A percentile compares a stretch with the other conserved stretches of the same genome.
phyloP scores from a whole-genome alignment of 2,888 invertebrate species.

The Stenoptilia bipunctidactyla region DNA sequence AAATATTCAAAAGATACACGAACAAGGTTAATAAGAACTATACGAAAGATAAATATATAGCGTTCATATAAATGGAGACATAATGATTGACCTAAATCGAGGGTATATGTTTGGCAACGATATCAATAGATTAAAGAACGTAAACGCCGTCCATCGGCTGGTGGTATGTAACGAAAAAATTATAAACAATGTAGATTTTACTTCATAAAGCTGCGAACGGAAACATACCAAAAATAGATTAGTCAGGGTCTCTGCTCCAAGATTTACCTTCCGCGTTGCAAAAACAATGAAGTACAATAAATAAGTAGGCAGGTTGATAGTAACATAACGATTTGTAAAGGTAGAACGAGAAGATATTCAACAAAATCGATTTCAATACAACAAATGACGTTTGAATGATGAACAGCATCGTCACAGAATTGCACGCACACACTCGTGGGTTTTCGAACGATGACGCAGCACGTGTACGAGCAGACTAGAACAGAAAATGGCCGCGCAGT shows the following conservation, averaged over 20 bases:
- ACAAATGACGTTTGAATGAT: not conserved
- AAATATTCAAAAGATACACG: too few species aligned
- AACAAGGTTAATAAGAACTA: too few species aligned
- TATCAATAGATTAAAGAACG: too few species aligned
- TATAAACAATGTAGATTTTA: too few species aligned
- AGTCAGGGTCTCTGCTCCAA: constrained; percentile 38
- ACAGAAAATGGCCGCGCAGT: constrained; percentile 62
- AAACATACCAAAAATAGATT: constrained; percentile 46
- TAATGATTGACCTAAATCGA: not conserved
- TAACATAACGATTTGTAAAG: constrained; percentile 55
- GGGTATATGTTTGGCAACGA: not conserved
- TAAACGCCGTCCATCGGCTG: too few species aligned
- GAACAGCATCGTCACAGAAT: constrained; percentile 30
- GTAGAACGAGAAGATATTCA: too few species aligned
- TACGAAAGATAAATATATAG: too few species aligned
- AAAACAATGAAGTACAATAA: constrained; percentile 28
- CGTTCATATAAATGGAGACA: too few species aligned
- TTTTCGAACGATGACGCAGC: constrained; percentile 49
- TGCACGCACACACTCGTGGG: constrained; percentile 29
- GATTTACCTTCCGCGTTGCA: constrained; percentile 14
- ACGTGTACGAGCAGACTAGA: constrained; percentile 42
- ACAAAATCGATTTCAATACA: too few species aligned
- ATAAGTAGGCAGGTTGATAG: constrained; percentile 37
- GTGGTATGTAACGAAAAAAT: too few species aligned
- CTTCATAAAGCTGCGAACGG: too few species aligned